Percentiles rank a stretch among this genome's conserved stretches.
Evolutionary conservation across 1,140 invertebrate genomes (phyloP).

Genomic region (Panonychus citri): DNA sequence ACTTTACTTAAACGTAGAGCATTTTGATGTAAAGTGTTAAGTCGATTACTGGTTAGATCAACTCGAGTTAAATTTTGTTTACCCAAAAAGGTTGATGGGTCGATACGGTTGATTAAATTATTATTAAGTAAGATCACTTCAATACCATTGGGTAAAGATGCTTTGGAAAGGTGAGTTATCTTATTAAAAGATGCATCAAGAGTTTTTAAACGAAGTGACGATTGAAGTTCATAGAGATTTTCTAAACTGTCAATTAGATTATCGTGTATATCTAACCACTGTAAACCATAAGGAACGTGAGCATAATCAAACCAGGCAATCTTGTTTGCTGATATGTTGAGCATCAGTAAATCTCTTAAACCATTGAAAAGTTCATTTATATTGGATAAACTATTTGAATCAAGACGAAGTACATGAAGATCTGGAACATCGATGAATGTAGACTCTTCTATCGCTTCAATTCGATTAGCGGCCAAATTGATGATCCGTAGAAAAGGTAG

Average conservation of each 20-base stretch:
- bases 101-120: slow-evolving; percentile 49
- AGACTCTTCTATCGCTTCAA: slow-evolving; percentile 50
- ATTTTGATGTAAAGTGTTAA: slow-evolving; percentile 52
- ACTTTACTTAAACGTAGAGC: slow-evolving; percentile 34
- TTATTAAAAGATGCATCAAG: slow-evolving; percentile 60
- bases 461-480: slow-evolving; percentile 63
- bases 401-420: slow-evolving; percentile 60
- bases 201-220: slow-evolving; percentile 34
- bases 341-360: slow-evolving; percentile 54
- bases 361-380: slow-evolving; percentile 61
- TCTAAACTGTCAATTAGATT: slow-evolving; percentile 60
- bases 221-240: slow-evolving; percentile 53
- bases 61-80: slow-evolving; percentile 57
- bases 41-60: slow-evolving; percentile 61
- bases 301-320: slow-evolving; percentile 73
- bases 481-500: slow-evolving; percentile 60
- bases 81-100: slow-evolving; percentile 54
- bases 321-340: slow-evolving; percentile 76
- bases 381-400: slow-evolving; percentile 57
- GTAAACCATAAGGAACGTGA: slow-evolving; percentile 49
- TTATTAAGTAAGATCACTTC: slow-evolving; percentile 57
- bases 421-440: slow-evolving; percentile 53
- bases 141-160: slow-evolving; percentile 46
- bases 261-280: slow-evolving; percentile 73
- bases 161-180: slow-evolving; percentile 42